phyloP scores from a whole-genome alignment of 2,113 vertebrate species.

The Aldabrachelys gigantea region DNA sequence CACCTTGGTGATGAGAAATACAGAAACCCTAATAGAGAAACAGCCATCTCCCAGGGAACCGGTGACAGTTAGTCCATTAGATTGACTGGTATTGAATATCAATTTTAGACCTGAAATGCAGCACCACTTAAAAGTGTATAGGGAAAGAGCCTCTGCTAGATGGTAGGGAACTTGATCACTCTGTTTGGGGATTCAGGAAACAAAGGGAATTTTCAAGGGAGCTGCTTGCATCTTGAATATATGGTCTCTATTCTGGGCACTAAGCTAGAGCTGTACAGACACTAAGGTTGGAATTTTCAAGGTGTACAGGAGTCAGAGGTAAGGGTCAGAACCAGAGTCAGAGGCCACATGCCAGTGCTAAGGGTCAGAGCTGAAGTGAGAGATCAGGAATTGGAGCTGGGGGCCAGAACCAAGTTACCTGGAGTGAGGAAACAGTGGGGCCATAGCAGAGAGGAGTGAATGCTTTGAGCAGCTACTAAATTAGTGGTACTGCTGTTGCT shows the following conservation, averaged over 20 bases:
- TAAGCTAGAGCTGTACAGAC: neutral
- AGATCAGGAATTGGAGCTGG: neutral
- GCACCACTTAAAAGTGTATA: neutral
- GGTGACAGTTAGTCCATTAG: slow-evolving; percentile 19
- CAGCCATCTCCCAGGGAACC: slow-evolving; percentile 28
- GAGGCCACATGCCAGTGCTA: neutral
- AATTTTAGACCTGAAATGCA: neutral
- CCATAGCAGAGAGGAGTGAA: neutral
- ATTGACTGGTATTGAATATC: neutral
- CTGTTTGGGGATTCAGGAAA: neutral
- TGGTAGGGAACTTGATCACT: neutral
- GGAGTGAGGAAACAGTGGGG: neutral
- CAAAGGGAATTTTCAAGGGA: neutral
- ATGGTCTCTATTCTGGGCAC: neutral
- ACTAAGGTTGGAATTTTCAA: neutral
- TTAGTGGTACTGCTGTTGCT: neutral
- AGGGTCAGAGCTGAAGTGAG: neutral
- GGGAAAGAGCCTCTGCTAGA: neutral
- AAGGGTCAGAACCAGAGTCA: neutral
- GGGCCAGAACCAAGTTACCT: neutral
- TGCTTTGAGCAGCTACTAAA: neutral
- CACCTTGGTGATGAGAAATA: neutral
- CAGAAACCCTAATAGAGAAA: slow-evolving; percentile 34
- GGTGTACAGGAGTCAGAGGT: neutral
- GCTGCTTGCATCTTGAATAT: neutral